These are phyloP conservation scores for Chaenogobius annularis DNA, from an alignment of 2,113 vertebrate genomes.

Conservation along the genomic window DNA sequence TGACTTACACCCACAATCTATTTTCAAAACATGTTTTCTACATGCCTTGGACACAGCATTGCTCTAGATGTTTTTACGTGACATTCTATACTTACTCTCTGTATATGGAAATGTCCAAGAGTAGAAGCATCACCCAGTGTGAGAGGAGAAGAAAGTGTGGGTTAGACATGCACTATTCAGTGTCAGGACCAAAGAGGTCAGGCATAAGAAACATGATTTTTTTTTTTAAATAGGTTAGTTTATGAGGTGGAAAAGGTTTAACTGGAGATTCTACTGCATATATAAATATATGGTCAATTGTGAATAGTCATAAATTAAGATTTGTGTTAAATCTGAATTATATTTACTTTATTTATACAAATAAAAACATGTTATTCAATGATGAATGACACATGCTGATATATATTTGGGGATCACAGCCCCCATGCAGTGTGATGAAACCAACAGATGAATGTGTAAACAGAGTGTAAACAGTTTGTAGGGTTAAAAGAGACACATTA, in stretches of 20 bases:
- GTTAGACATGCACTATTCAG: constrained; percentile 28
- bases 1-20: background rate
- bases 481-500: background rate
- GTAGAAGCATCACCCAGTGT: constrained; percentile 38
- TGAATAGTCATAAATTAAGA: too few species aligned
- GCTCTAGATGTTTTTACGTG: background rate
- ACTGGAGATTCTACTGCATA: too few species aligned
- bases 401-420: background rate
- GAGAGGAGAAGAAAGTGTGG: constrained; percentile 51
- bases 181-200: background rate
- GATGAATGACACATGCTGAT: background rate
- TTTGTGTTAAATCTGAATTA: too few species aligned
- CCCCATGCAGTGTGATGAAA: background rate
- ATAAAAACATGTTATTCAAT: background rate
- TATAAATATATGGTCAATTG: too few species aligned
- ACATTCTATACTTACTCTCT: constrained; percentile 69
- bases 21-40: constrained; percentile 15
- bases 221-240: background rate
- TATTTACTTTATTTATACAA: too few species aligned
- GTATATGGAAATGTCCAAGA: constrained; percentile 60
- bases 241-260: background rate
- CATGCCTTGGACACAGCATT: background rate
- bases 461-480: too few species aligned
- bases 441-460: background rate
- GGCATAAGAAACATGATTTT: background rate